Base-by-base conservation (phyloP, 1,140 invertebrate species). In the Ganaspis sp. region DNA sequence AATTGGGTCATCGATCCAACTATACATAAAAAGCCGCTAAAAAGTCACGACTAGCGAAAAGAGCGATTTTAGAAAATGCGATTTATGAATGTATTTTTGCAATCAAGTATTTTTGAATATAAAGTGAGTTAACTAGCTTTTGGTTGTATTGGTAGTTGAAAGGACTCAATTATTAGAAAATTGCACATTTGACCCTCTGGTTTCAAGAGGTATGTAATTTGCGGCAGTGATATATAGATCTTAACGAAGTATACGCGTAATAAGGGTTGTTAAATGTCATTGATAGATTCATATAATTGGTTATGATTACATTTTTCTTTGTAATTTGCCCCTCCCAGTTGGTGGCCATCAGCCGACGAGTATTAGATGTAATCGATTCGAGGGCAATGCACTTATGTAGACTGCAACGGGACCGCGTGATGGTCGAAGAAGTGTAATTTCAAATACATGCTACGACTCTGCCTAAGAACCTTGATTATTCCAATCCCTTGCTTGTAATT, bases 261-360 rank as follows among this genome's bases (percentile, higher is more conserved):
- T 64, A n/a, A 64, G 58, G 58, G 58, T 64, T 64, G 29, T 64
- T 64, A 64, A 64, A 29, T 64, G 58, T 64, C 58, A 64, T 64
- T 64, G 12, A 26, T 29, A 15, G 23, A 64, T 64, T 64, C 21
- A 9, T 23, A 11, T 64, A 64, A 29, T 64, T 64, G 58, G 23
- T 64, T 64, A 64, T 64, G 23, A 64, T 64, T 64, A 64, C 21
- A 58, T 34, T 34, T 34, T 26, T 64, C 11, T 34, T 64, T 29
- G 23, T 15, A 64, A 15, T 29, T 64, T 64, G 58, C 58, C 26
- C 23, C 23, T 15, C 58, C 58, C 23, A 64, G 26, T 6, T 64
- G 3, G 58, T 64, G 53, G 19, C 53, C 21, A 58, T 58, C 6
- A 58, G 23, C 58, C 23, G 23, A n/a, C 11, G 12, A 64, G 26